Evolutionary conservation across 2,797 vertebrate genomes (phyloP).

Genomic region (Nyctalus aviator): DNA sequence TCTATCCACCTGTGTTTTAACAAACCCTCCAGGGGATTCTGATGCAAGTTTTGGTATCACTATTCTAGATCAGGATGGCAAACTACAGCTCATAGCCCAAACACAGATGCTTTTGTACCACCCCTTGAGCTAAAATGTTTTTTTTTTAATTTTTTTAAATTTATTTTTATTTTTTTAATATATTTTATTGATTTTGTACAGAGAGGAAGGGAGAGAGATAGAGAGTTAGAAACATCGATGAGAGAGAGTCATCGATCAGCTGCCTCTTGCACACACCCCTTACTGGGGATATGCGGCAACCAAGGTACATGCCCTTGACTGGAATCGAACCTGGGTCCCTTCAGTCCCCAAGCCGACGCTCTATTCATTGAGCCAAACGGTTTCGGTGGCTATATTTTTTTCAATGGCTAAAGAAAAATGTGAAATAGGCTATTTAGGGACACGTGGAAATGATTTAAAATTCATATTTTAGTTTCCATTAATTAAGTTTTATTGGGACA

Average conservation of each 20-base stretch:
- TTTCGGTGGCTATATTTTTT: background rate
- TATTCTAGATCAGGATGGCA: background rate
- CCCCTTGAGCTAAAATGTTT: background rate
- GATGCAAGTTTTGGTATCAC: background rate
- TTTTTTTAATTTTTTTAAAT: background rate
- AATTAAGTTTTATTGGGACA: conserved; percentile 49
- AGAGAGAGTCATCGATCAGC: no score
- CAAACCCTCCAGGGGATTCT: background rate
- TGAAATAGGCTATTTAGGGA: background rate
- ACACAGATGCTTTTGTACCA: background rate
- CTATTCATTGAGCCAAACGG: no score
- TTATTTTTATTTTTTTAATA: no score
- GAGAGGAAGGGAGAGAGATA: no score
- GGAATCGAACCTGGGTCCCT: no score
- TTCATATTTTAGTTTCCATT: conserved; percentile 47
- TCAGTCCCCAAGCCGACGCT: no score
- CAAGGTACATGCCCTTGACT: no score
- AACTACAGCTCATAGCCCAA: background rate
- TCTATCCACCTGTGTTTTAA: conserved; percentile 2
- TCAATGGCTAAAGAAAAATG: background rate
- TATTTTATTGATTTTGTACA: no score
- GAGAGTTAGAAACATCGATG: no score
- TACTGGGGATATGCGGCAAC: no score
- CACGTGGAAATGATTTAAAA: conserved; percentile 33
- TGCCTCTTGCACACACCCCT: no score